Conservation (phyloP, 1,140 invertebrate genomes). For the Linepithema humile region DNA sequence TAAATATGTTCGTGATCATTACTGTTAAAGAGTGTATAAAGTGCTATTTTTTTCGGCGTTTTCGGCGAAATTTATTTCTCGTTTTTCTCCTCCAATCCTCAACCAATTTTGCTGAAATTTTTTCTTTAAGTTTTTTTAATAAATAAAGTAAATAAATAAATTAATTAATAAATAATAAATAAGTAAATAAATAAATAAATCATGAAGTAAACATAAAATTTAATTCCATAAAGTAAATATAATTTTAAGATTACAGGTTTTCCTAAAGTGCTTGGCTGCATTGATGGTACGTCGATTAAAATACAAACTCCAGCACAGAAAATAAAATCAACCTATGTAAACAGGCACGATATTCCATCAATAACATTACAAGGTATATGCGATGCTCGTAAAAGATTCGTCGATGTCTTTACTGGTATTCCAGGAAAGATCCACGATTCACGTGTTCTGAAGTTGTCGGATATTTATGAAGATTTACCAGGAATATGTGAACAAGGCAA, state of each 20-base stretch:
- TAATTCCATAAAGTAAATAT: neutral
- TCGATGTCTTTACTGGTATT: neutral
- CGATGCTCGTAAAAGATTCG: neutral
- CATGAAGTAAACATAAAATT: no score
- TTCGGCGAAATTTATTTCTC: no score
- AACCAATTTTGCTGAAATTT: no score
- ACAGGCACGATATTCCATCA: neutral
- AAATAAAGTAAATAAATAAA: no score
- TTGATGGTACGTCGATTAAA: constrained; percentile 6
- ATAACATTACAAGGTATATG: neutral
- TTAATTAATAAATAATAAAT: no score
- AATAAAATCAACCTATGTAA: neutral
- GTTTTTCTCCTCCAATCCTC: no score
- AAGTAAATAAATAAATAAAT: no score
- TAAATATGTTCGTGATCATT: no score
- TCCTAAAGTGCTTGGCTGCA: neutral
- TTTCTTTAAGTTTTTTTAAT: no score
- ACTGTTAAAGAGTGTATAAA: no score
- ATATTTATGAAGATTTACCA: neutral
- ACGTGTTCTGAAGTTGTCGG: neutral
- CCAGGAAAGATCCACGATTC: neutral
- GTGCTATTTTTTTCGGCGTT: no score
- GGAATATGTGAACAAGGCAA: neutral
- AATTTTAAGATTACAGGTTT: neutral
- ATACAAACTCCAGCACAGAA: neutral